Evolutionary conservation across 2,113 vertebrate genomes (phyloP).

Genomic region (Odocoileus virginianus): DNA sequence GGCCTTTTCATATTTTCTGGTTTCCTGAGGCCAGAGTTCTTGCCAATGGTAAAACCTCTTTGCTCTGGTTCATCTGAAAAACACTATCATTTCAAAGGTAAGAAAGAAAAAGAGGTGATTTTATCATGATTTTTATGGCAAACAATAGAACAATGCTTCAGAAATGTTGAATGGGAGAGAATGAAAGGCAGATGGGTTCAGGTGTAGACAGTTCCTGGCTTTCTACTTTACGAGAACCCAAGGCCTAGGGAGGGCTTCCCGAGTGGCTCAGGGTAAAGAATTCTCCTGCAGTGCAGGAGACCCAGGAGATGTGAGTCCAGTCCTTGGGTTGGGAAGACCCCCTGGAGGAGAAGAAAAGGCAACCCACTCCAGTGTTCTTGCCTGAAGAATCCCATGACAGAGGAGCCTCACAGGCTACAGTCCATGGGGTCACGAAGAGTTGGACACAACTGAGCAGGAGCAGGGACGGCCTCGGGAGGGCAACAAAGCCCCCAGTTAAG

Average conservation of each 20-base stretch:
- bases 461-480: background rate
- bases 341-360: background rate
- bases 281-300: background rate
- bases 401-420: background rate
- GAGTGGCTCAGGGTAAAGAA: background rate
- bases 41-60: background rate
- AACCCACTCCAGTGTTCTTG: background rate
- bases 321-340: background rate
- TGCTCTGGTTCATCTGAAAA: conserved; percentile 38
- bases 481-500: background rate
- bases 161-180: background rate
- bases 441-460: accelerated
- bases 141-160: background rate
- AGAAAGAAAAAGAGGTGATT: background rate
- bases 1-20: conserved; percentile 47
- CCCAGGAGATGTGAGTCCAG: background rate
- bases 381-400: background rate
- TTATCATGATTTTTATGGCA: background rate
- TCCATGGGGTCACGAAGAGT: background rate
- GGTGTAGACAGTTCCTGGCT: background rate
- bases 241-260: background rate
- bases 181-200: background rate
- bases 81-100: conserved; percentile 22
- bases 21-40: conserved; percentile 60
- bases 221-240: background rate